phyloP scores from a whole-genome alignment of 53 echinoderm and acorn worm genomes.

The Paelopatides confundens region DNA sequence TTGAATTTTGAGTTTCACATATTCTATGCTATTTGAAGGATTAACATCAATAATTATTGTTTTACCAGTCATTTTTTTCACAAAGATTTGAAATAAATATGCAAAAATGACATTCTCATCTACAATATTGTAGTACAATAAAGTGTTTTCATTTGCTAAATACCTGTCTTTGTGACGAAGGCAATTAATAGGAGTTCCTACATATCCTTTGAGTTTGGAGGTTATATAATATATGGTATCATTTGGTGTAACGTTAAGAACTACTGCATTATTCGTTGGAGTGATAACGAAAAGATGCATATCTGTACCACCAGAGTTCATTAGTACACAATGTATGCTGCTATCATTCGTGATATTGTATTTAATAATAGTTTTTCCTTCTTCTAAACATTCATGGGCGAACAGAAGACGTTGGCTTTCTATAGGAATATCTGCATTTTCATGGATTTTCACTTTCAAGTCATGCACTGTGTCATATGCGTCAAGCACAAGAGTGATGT shows the following conservation, averaged over 20 bases:
- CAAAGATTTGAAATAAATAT: constrained; percentile 74
- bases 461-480: background rate
- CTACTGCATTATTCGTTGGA: constrained; percentile 56
- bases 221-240: constrained; percentile 92
- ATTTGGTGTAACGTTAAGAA: constrained; percentile 86
- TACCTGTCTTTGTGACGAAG: too few relatives aligned
- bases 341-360: constrained; percentile 34
- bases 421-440: too few relatives aligned
- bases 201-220: constrained; percentile 93
- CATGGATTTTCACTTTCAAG: background rate
- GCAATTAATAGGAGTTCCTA: constrained; percentile 58
- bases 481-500: background rate
- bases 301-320: constrained; percentile 65
- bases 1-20: constrained; percentile 92
- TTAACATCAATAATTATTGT: constrained; percentile 90
- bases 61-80: constrained; percentile 79
- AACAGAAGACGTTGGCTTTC: background rate
- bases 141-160: too few relatives aligned
- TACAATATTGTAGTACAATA: constrained; percentile 16
- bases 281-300: constrained; percentile 36
- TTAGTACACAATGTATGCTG: constrained; percentile 59
- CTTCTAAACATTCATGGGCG: background rate
- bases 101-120: background rate
- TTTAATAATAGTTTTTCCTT: background rate
- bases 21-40: constrained; percentile 89